Evolutionary conservation across 2,797 vertebrate genomes (phyloP).

Genomic region (Smutsia gigantea): DNA sequence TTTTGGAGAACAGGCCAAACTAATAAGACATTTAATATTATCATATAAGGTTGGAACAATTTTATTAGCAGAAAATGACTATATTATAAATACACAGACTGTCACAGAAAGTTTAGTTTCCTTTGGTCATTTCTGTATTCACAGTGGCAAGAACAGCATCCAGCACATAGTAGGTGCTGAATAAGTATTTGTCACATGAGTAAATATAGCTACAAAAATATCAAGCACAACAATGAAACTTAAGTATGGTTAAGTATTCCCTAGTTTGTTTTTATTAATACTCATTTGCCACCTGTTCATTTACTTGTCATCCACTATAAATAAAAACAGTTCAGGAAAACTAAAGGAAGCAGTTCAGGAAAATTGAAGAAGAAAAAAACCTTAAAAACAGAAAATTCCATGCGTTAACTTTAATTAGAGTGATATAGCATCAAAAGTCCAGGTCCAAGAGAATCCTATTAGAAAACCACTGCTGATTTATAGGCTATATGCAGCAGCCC

Average conservation of each 20-base stretch:
- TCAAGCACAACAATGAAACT: slow-evolving; percentile 7
- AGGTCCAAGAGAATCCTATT: slow-evolving; percentile 37
- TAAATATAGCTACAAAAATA: slow-evolving; percentile 31
- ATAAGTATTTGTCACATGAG: slow-evolving; percentile 46
- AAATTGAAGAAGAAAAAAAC: background rate
- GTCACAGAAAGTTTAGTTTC: slow-evolving; percentile 2
- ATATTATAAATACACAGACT: background rate
- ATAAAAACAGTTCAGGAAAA: slow-evolving; percentile 58
- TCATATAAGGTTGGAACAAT: slow-evolving; percentile 2
- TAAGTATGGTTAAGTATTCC: background rate
- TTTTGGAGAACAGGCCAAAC: background rate
- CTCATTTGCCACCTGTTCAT: background rate
- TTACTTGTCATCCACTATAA: slow-evolving; percentile 23
- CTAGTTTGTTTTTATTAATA: slow-evolving; percentile 56
- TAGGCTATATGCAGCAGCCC: slow-evolving; percentile 85
- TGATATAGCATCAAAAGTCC: background rate
- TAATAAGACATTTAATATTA: slow-evolving; percentile 28
- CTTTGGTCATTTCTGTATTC: background rate
- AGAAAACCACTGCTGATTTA: slow-evolving; percentile 80
- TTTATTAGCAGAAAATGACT: slow-evolving; percentile 45
- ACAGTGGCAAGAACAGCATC: background rate
- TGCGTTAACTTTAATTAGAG: slow-evolving; percentile 44
- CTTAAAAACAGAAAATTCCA: slow-evolving; percentile 45
- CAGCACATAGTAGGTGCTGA: background rate
- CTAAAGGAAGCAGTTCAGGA: slow-evolving; percentile 42